phyloP scores from a whole-genome alignment of 2,888 invertebrate genomes.

The Diachrysia chrysitis region DNA sequence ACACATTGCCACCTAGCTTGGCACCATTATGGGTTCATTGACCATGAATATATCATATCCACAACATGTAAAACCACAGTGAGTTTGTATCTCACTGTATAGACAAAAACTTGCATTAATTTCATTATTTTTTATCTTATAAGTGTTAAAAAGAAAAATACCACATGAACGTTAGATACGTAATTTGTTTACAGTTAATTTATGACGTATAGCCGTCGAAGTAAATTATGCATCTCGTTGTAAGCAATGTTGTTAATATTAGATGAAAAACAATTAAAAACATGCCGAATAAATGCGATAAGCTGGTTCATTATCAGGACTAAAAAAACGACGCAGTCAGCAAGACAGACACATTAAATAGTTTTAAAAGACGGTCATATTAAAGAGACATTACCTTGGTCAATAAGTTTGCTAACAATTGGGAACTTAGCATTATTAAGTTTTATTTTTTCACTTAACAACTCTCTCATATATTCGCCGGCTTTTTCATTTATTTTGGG shows the following conservation, averaged over 20 bases:
- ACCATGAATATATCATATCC: conserved; percentile 17
- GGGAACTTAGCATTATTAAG: conserved; percentile 92
- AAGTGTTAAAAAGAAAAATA: not conserved
- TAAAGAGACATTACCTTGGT: conserved; percentile 89
- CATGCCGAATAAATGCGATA: not conserved
- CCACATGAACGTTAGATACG: not conserved
- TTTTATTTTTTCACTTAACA: conserved; percentile 92
- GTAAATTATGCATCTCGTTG: not conserved
- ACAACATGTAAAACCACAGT: too few species aligned
- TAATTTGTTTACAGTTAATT: not conserved
- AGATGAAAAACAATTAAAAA: not conserved
- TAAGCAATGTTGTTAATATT: not conserved
- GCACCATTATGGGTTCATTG: conserved; percentile 43
- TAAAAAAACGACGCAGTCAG: not conserved
- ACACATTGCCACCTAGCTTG: conserved; percentile 31
- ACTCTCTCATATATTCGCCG: conserved; percentile 93
- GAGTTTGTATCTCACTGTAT: too few species aligned
- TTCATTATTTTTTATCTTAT: not conserved
- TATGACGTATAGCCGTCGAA: not conserved
- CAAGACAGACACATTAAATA: not conserved
- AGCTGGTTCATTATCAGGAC: not conserved
- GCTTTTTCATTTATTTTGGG: conserved; percentile 92
- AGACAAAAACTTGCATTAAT: not conserved
- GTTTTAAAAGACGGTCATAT: not conserved
- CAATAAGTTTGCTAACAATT: conserved; percentile 91